Conservation (phyloP, 2,888 invertebrate genomes). For the Tryphoninae sp. region DNA sequence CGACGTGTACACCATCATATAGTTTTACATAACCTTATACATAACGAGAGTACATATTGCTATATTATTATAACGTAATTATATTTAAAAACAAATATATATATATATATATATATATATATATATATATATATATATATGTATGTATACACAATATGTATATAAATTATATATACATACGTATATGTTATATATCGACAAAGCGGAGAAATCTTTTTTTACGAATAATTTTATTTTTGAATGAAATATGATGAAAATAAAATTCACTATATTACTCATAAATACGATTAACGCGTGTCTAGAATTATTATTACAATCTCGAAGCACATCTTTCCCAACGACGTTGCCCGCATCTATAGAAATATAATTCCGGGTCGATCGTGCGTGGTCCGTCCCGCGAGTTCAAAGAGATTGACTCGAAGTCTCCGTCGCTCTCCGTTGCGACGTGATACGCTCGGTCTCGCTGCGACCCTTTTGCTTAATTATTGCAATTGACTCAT, state of each 20-base stretch:
- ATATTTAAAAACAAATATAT: constrained; percentile 60
- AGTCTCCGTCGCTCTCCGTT: neutral
- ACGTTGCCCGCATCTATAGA: neutral
- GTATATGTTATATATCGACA: constrained; percentile 71
- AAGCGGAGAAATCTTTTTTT: constrained; percentile 80
- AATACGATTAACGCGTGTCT: constrained; percentile 5
- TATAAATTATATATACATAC: constrained; percentile 63
- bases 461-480: constrained; percentile 63
- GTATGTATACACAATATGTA: constrained; percentile 61
- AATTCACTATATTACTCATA: constrained; percentile 76
- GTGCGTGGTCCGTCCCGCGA: constrained; percentile 4
- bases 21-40: constrained; percentile 71
- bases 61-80: constrained; percentile 63
- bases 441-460: neutral
- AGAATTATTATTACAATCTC: neutral
- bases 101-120: constrained; percentile 63
- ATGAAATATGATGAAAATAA: constrained; percentile 80
- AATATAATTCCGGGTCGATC: constrained; percentile 23
- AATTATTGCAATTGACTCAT: constrained; percentile 77
- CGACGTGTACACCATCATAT: constrained; percentile 67
- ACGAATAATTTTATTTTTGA: constrained; percentile 82
- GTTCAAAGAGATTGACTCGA: neutral
- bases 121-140: constrained; percentile 60
- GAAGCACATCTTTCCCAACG: neutral
- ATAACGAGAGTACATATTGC: constrained; percentile 67